phyloP scores from a whole-genome alignment of 2,113 vertebrate genomes.

The Chamaea fasciata region DNA sequence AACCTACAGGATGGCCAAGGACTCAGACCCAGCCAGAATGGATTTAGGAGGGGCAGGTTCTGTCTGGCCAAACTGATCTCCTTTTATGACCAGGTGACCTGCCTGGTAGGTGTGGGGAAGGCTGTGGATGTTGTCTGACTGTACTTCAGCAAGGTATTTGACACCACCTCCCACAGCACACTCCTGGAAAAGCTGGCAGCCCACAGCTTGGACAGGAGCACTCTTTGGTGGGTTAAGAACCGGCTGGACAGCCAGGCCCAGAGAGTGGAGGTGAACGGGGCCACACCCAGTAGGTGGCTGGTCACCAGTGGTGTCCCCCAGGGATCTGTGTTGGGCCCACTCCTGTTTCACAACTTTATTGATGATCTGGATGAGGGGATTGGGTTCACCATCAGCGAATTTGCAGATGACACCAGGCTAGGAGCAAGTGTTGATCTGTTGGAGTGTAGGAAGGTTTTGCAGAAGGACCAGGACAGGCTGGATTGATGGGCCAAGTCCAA shows the following conservation, averaged over 20 bases:
- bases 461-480: not conserved
- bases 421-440: not conserved
- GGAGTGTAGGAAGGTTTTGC: not conserved
- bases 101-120: too few species aligned
- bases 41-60: too few species aligned
- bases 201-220: not conserved
- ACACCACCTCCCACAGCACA: not conserved
- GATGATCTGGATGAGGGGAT: not conserved
- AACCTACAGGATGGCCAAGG: not conserved
- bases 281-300: fast-evolving
- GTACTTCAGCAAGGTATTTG: too few species aligned
- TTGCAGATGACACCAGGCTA: not conserved
- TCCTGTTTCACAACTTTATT: not conserved
- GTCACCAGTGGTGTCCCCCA: not conserved
- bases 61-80: too few species aligned
- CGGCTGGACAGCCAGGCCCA: not conserved
- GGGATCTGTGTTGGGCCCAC: not conserved
- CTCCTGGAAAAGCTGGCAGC: not conserved
- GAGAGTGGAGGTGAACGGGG: not conserved
- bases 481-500: fast-evolving
- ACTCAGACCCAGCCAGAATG: too few species aligned
- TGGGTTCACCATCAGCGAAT: not conserved
- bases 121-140: too few species aligned
- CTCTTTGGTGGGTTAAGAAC: not conserved
- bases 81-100: too few species aligned